Percentiles rank a stretch among this genome's conserved stretches.
These are phyloP conservation scores for Maniola hyperantus DNA, from an alignment of 2,888 invertebrate genomes.

Conservation along the genomic window DNA sequence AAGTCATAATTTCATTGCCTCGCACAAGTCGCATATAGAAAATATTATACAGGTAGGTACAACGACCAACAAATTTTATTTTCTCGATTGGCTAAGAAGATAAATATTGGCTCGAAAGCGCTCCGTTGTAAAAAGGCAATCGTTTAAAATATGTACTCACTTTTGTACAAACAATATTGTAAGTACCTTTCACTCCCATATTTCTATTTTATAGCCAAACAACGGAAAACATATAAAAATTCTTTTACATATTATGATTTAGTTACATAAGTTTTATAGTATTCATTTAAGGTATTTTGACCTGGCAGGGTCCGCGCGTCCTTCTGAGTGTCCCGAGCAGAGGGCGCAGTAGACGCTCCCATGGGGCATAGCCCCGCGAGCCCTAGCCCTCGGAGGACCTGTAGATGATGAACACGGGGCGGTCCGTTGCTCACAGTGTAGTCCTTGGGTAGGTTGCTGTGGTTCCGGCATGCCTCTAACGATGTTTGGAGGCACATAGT, in stretches of 20 bases:
- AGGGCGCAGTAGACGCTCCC: no score
- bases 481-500: no score
- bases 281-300: not conserved
- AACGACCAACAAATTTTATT: not conserved
- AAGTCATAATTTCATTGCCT: not conserved
- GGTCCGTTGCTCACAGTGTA: no score
- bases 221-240: constrained; percentile 26
- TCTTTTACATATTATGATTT: constrained; percentile 26
- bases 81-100: no score
- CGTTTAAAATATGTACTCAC: not conserved
- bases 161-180: constrained; percentile 22
- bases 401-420: no score
- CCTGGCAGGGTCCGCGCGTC: no score
- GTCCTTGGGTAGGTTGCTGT: no score
- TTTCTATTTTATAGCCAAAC: constrained; percentile 35
- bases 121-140: not conserved
- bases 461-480: no score
- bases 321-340: no score
- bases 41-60: not conserved
- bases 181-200: constrained; percentile 25
- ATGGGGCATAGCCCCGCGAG: no score
- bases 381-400: no score
- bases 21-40: constrained; percentile 4
- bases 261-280: not conserved
- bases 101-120: not conserved